A percentile compares a stretch with the other conserved stretches of the same genome.
phyloP scores from a whole-genome alignment of 2,888 invertebrate genomes.

The Lapara coniferarum region DNA sequence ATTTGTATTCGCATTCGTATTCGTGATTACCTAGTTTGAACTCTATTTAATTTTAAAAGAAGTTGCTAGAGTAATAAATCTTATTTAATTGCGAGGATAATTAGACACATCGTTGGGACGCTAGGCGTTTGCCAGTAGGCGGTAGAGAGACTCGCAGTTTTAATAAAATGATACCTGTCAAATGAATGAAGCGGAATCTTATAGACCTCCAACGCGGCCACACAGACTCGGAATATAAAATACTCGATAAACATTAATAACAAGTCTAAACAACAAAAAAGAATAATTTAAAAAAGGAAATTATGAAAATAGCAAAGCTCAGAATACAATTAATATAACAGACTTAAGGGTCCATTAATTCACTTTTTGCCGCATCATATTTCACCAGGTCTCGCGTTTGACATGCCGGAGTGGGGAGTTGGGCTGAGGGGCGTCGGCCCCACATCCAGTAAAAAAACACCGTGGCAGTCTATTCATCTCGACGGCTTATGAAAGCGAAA shows the following conservation, averaged over 20 bases:
- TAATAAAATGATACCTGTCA: too few relatives aligned
- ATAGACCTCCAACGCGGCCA: too few relatives aligned
- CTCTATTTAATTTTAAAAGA: too few relatives aligned
- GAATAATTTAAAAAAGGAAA: conserved; percentile 6
- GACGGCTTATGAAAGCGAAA: conserved; percentile 42
- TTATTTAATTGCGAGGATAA: too few relatives aligned
- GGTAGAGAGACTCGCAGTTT: too few relatives aligned
- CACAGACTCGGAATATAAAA: neutral
- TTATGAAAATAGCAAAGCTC: conserved; percentile 40
- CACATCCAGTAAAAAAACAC: conserved; percentile 45
- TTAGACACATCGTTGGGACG: too few relatives aligned
- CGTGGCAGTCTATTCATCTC: conserved; percentile 59
- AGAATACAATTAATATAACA: conserved; percentile 59
- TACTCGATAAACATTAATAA: neutral
- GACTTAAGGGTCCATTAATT: conserved; percentile 63
- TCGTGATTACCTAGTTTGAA: too few relatives aligned
- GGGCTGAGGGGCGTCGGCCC: conserved; percentile 9
- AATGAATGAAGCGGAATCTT: neutral
- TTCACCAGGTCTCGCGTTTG: conserved; percentile 34
- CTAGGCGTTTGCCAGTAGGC: too few relatives aligned
- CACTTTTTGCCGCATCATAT: conserved; percentile 52
- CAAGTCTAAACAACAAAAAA: neutral
- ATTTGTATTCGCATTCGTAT: too few relatives aligned
- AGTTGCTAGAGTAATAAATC: too few relatives aligned
- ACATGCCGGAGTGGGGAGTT: conserved; percentile 26